Percentiles rank a stretch among this genome's conserved stretches.
These are phyloP conservation scores for Tenualosa thibaudeaui DNA, from an alignment of 2,797 vertebrate species.

Conservation along the genomic window DNA sequence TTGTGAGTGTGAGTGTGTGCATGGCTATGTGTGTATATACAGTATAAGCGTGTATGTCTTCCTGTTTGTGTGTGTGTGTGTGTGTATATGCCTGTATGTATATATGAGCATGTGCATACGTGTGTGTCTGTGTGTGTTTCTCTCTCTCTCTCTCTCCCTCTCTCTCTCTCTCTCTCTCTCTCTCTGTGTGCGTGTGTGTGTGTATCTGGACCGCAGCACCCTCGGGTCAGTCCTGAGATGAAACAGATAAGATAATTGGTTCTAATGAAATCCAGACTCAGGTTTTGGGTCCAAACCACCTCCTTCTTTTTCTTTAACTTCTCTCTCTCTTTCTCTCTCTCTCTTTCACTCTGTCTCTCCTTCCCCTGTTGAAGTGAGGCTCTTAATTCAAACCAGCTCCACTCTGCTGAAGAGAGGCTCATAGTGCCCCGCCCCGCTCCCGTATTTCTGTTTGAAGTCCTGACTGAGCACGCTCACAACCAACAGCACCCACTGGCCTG, in stretches of 20 bases:
- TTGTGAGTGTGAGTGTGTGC: background rate
- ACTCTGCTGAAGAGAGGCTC: slow-evolving; percentile 57
- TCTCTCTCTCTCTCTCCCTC: too few relatives aligned
- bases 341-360: background rate
- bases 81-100: background rate
- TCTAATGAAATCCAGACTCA: slow-evolving; percentile 97
- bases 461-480: slow-evolving; percentile 29
- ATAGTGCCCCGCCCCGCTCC: slow-evolving; percentile 48
- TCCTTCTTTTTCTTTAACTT: slow-evolving; percentile 60
- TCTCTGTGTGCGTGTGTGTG: slow-evolving; percentile 40
- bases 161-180: too few relatives aligned
- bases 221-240: slow-evolving; percentile 91
- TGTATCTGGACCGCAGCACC: slow-evolving; percentile 58
- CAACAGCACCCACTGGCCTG: slow-evolving; percentile 38
- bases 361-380: slow-evolving; percentile 61
- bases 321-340: slow-evolving; percentile 36
- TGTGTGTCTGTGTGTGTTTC: slow-evolving; percentile 47
- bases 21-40: slow-evolving; percentile 52
- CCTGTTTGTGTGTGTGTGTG: slow-evolving; percentile 52
- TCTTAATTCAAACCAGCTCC: slow-evolving; percentile 72
- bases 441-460: slow-evolving; percentile 48
- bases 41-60: slow-evolving; percentile 58
- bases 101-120: background rate
- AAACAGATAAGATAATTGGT: slow-evolving; percentile 99
- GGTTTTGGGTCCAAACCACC: slow-evolving; percentile 49